phyloP scores from a whole-genome alignment of 2,113 vertebrate genomes.

The Dendropsophus ebraccatus region DNA sequence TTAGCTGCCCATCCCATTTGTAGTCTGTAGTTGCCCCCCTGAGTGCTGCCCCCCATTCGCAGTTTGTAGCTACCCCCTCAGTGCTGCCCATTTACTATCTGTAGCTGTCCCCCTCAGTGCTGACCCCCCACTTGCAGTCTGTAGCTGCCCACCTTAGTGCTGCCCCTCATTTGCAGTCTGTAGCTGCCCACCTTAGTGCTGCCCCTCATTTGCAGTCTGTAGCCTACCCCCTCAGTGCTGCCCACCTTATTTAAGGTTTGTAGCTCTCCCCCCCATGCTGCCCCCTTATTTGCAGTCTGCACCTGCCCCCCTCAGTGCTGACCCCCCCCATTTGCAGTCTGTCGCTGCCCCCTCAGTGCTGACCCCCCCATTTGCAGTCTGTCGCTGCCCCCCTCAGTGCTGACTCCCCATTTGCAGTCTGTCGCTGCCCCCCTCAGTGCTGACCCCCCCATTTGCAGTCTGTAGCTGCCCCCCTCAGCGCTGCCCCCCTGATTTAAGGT shows the following conservation, averaged over 20 bases:
- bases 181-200: neutral
- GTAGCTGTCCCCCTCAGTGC: slow-evolving; percentile 9
- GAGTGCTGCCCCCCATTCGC: too few relatives aligned
- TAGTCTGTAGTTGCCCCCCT: too few relatives aligned
- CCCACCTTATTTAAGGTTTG: too few relatives aligned
- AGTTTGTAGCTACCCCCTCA: too few relatives aligned
- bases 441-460: neutral
- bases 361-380: too few relatives aligned
- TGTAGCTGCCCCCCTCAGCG: neutral
- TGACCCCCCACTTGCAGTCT: neutral
- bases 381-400: neutral
- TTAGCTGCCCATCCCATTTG: neutral
- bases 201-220: neutral
- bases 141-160: too few relatives aligned
- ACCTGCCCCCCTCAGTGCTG: neutral
- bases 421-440: neutral
- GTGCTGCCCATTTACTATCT: neutral
- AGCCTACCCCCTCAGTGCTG: slow-evolving; percentile 4
- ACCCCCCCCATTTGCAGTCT: neutral
- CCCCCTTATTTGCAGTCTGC: too few relatives aligned
- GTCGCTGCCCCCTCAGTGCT: neutral
- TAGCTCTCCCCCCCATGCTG: too few relatives aligned
- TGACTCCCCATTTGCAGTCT: neutral
- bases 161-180: too few relatives aligned
- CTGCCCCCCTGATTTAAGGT: neutral